These are phyloP conservation scores for Eutolmus rufibarbis DNA, from an alignment of 2,888 invertebrate genomes.

Conservation along the genomic window DNA sequence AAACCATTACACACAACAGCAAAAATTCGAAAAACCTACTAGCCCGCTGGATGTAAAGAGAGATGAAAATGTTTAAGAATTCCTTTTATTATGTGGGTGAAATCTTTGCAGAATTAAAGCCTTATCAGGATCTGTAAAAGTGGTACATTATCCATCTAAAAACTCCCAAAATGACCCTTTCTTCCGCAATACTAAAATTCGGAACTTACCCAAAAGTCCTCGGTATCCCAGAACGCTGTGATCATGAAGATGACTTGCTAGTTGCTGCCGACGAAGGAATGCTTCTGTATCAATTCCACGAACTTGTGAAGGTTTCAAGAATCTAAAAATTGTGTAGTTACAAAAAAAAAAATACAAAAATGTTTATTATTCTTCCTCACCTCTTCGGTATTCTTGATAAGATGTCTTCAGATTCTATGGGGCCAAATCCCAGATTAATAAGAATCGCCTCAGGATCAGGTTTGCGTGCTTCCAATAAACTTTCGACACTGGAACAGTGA, in stretches of 20 bases:
- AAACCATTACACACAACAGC: neutral
- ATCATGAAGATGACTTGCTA: conserved; percentile 76
- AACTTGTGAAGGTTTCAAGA: conserved; percentile 80
- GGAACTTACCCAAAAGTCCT: conserved; percentile 72
- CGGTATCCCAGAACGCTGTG: conserved; percentile 79
- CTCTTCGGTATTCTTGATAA: conserved; percentile 79
- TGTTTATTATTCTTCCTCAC: conserved; percentile 1
- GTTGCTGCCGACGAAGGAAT: conserved; percentile 77
- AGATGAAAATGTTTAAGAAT: conserved; percentile 34
- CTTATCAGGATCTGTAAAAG: conserved; percentile 49
- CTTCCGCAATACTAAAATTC: neutral
- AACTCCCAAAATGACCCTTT: neutral
- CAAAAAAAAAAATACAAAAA: neutral
- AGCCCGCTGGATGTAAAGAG: neutral
- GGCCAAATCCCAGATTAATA: conserved; percentile 81
- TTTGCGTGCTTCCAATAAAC: conserved; percentile 80
- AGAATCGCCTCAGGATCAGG: conserved; percentile 91
- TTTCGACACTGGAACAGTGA: conserved; percentile 80
- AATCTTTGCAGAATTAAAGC: conserved; percentile 50
- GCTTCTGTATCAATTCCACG: conserved; percentile 79
- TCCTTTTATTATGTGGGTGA: conserved; percentile 47
- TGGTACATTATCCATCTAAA: neutral
- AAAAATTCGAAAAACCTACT: neutral
- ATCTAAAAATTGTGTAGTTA: conserved; percentile 61
- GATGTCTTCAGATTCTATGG: conserved; percentile 72